Percentiles rank a stretch among this genome's conserved stretches.
Evolutionary conservation across 2,113 vertebrate genomes (phyloP).

Genomic region (Cichladusa arquata): DNA sequence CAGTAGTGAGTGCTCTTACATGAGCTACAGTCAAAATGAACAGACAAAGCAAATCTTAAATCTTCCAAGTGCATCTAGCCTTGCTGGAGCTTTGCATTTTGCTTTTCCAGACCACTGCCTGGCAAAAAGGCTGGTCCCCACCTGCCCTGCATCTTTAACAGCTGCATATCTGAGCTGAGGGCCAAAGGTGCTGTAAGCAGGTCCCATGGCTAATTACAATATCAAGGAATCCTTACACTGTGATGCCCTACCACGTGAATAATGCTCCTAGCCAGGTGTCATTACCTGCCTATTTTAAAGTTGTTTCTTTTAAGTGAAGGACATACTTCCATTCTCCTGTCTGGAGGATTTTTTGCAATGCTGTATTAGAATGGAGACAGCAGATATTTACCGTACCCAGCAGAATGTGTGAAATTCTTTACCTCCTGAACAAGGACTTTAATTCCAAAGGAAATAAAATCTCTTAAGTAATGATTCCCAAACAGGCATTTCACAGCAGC

Average conservation of each 20-base stretch:
- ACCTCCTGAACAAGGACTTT: not conserved
- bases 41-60: not conserved
- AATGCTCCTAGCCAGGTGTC: not conserved
- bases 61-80: not conserved
- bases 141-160: not conserved
- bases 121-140: not conserved
- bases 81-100: not conserved
- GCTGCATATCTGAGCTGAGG: not conserved
- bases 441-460: not conserved
- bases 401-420: not conserved
- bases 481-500: not conserved
- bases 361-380: not conserved
- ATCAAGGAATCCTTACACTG: not conserved
- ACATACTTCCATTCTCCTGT: not conserved
- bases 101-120: not conserved
- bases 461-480: not conserved
- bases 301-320: not conserved
- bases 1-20: not conserved
- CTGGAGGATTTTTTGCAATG: not conserved
- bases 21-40: not conserved
- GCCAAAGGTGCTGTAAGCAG: not conserved
- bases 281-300: not conserved
- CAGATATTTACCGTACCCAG: not conserved
- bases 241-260: not conserved
- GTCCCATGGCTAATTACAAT: not conserved